Evolutionary conservation across 1,140 invertebrate genomes (phyloP).

Genomic region (Ceratina japonica): DNA sequence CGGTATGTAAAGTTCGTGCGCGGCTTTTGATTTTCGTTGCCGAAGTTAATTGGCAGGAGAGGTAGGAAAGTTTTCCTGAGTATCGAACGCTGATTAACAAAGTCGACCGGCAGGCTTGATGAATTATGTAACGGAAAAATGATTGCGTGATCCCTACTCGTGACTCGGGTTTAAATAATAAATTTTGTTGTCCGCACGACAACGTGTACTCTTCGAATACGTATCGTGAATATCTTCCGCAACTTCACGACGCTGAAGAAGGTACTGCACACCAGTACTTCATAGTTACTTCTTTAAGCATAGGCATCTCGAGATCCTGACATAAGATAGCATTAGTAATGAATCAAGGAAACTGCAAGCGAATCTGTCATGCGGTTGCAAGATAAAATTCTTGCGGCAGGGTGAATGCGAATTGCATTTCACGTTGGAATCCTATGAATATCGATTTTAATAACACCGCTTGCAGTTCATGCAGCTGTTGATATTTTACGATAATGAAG

Average conservation of each 20-base stretch:
- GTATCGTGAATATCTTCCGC: background rate
- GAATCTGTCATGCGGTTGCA: background rate
- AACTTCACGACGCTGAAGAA: background rate
- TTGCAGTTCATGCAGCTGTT: too few relatives aligned
- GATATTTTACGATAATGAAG: too few relatives aligned
- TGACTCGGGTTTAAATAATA: too few relatives aligned
- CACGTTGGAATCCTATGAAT: background rate
- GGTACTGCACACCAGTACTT: background rate
- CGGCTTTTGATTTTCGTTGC: background rate
- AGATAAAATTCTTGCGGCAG: background rate
- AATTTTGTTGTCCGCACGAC: too few relatives aligned
- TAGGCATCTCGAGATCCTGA: conserved; percentile 5
- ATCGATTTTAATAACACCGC: background rate
- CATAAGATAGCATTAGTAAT: conserved; percentile 5
- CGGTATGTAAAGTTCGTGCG: background rate
- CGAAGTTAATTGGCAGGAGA: background rate
- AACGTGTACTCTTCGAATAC: too few relatives aligned
- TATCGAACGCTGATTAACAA: too few relatives aligned
- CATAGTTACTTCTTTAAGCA: conserved; percentile 5
- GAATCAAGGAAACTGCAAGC: background rate
- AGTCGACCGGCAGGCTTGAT: too few relatives aligned
- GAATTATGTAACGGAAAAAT: too few relatives aligned
- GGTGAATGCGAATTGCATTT: background rate
- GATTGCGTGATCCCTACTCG: too few relatives aligned
- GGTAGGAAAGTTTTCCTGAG: background rate